These are phyloP conservation scores for Phylloscopus whistleri DNA, from an alignment of 2,113 vertebrate genomes.

Conservation along the genomic window DNA sequence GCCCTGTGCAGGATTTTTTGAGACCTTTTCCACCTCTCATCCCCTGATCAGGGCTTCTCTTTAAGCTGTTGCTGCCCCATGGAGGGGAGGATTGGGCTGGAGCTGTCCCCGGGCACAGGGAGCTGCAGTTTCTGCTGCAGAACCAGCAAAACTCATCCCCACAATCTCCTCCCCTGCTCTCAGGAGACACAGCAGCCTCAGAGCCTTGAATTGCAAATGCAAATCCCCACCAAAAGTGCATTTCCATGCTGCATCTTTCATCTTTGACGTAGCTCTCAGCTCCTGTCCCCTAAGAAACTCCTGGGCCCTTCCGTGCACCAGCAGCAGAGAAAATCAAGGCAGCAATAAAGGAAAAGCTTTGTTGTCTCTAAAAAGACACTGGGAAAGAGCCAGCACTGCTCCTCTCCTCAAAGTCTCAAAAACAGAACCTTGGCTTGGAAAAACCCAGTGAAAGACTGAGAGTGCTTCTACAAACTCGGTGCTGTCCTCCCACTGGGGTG, in stretches of 20 bases:
- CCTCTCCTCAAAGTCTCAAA: neutral
- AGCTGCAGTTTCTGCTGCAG: neutral
- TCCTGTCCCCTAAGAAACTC: neutral
- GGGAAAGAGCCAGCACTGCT: neutral
- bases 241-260: conserved; percentile 8
- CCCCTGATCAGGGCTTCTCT: neutral
- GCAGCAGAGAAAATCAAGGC: neutral
- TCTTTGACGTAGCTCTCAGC: neutral
- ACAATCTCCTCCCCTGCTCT: neutral
- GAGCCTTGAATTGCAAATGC: neutral
- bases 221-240: neutral
- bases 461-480: neutral
- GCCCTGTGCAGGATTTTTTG: neutral
- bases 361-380: neutral
- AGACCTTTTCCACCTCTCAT: neutral
- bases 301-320: neutral
- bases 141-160: neutral
- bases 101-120: neutral
- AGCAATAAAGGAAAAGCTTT: neutral
- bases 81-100: neutral
- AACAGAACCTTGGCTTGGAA: neutral
- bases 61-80: neutral
- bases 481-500: rapidly evolving
- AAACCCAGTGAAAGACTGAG: neutral
- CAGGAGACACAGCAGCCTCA: neutral